These are phyloP conservation scores for Chloroceryle amazona DNA, from an alignment of 2,797 vertebrate genomes.

Conservation along the genomic window DNA sequence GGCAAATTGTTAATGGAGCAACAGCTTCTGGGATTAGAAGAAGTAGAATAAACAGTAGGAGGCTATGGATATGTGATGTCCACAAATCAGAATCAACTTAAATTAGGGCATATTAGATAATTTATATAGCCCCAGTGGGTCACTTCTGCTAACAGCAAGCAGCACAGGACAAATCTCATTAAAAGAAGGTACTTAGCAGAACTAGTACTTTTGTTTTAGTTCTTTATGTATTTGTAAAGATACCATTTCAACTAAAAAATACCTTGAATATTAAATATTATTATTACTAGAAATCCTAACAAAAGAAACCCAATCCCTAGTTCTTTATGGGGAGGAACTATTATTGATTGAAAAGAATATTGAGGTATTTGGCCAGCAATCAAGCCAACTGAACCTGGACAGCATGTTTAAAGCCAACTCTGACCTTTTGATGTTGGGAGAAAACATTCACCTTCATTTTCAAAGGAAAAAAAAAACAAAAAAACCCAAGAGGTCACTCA, in stretches of 20 bases:
- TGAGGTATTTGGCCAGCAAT: not conserved
- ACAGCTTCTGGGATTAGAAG: not conserved
- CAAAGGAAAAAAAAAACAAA: not conserved
- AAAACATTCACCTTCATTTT: not conserved
- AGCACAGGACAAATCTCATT: not conserved
- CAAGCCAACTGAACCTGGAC: rapidly evolving
- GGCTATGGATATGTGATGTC: not conserved
- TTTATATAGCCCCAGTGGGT: not conserved
- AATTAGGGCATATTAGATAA: not conserved
- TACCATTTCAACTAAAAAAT: not conserved
- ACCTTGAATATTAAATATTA: not conserved
- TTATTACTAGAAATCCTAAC: not conserved
- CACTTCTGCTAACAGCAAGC: not conserved
- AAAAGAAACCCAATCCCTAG: not conserved
- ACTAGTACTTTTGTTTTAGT: not conserved
- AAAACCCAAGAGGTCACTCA: not conserved
- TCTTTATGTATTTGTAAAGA: not conserved
- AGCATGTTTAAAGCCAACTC: not conserved
- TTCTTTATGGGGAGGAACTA: not conserved
- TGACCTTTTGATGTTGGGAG: not conserved
- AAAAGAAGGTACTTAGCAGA: not conserved
- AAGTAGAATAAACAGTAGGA: not conserved
- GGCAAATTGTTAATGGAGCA: not conserved
- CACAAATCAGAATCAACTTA: not conserved
- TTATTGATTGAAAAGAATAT: not conserved